Percentiles rank a stretch among this genome's conserved stretches.
Evolutionary conservation across 2,797 vertebrate genomes (phyloP).

Genomic region (Botia almorhae): DNA sequence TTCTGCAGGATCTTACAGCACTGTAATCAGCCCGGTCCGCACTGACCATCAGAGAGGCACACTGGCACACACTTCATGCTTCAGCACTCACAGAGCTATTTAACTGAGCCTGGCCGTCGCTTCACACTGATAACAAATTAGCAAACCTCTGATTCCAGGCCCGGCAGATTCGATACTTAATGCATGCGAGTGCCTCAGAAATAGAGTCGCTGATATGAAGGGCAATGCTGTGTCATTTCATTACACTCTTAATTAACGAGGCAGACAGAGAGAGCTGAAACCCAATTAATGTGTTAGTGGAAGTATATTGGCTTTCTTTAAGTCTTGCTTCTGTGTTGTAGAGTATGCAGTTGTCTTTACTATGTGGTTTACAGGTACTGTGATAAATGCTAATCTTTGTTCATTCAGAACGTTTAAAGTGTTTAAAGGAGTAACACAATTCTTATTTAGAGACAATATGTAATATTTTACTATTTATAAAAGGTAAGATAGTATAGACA

Average conservation of each 20-base stretch:
- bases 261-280: conserved; percentile 12
- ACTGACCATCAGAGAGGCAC: not conserved
- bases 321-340: not conserved
- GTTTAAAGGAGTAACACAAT: not conserved
- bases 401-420: not conserved
- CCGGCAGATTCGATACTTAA: conserved; percentile 5
- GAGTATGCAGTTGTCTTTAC: too few species aligned
- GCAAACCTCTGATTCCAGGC: not conserved
- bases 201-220: not conserved
- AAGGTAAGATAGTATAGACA: not conserved
- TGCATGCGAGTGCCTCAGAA: conserved; percentile 8
- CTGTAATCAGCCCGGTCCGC: conserved; percentile 29
- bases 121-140: conserved; percentile 30
- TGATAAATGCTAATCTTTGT: conserved; percentile 5
- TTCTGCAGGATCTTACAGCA: not conserved
- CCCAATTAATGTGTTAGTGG: not conserved
- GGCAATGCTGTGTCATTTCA: conserved; percentile 19
- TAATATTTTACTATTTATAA: not conserved
- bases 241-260: conserved; percentile 23
- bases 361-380: not conserved
- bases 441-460: not conserved
- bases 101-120: conserved; percentile 11
- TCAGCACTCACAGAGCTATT: conserved; percentile 5
- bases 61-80: conserved; percentile 6
- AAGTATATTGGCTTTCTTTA: not conserved